Base-by-base conservation (phyloP, 2,113 vertebrate genomes). In the Barbus barbus region DNA sequence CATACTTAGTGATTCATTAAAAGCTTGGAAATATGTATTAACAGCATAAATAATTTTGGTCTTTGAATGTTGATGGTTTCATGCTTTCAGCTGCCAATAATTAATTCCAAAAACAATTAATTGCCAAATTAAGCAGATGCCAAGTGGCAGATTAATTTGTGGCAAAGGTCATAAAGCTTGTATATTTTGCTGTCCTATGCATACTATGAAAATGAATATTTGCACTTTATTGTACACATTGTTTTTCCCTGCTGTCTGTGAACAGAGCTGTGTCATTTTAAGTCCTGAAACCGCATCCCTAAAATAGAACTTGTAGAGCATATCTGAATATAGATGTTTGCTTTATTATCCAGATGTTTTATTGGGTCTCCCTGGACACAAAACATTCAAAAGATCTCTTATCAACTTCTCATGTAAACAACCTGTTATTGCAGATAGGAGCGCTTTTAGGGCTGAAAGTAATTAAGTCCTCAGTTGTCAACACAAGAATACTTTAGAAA, bases 321-420 rank as follows among this genome's bases (percentile, higher is more conserved):
- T 9, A n/a, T 24, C 18, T n/a, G 48, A 78, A 56, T 56, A 6
- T 16, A 51, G 38, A 26, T 75, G 22, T 24, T 60, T 9, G 18
- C 65, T 9, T 36, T 7, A 36, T 69, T 36, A 69, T 11, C 31
- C 26, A 33, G n/a, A 73, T 24, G 60, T n/a, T 58, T 60, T 0
- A 14, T 28, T 38, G 33, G 1, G 36, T 51, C 67, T 71, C 78
- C 16, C 31, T 58, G 83, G n/a, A 33, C 9, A 18, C 16, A 13
- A 60, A 48, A 72, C 33, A 7, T n/a, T 20, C 16, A 20, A 28
- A 51, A 76, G 11, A 72, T 73, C 38, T 78, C 12, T 56, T 84
- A 86, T 84, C 33, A 60, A 73, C 26, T 53, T n/a, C 36, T 44
- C 69, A 56, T 84, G 22, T 75, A 22, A 81, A 71, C 77, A 65